Conservation (phyloP, 2,113 vertebrate species). For the Xerus inauris region DNA sequence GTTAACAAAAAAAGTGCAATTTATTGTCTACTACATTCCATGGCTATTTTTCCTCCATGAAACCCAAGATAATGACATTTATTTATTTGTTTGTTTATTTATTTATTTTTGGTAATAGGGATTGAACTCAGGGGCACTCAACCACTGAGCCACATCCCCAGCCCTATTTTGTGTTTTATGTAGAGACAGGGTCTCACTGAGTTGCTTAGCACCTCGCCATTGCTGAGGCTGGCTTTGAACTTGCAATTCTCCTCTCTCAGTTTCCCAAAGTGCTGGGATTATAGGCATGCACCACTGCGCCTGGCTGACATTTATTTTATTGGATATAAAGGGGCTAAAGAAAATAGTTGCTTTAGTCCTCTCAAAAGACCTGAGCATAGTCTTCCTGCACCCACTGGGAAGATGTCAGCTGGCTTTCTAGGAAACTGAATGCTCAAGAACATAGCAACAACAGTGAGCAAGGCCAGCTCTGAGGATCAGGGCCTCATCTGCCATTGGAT, state of each 20-base stretch:
- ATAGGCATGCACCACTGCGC: too few relatives aligned
- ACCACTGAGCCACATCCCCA: too few relatives aligned
- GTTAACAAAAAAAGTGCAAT: not conserved
- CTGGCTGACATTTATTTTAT: not conserved
- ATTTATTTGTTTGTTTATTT: too few relatives aligned
- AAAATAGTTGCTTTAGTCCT: not conserved
- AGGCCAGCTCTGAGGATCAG: not conserved
- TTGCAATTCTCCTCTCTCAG: too few relatives aligned
- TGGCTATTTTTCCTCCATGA: not conserved
- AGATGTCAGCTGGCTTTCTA: not conserved
- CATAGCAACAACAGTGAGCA: not conserved
- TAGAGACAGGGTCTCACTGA: too few relatives aligned
- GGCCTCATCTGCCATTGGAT: accelerated
- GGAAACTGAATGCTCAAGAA: not conserved
- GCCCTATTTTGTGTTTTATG: too few relatives aligned
- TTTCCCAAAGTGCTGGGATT: too few relatives aligned
- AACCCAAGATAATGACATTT: not conserved
- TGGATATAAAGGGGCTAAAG: not conserved
- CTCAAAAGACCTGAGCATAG: not conserved
- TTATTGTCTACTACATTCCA: not conserved
- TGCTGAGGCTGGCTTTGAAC: too few relatives aligned
- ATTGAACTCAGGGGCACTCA: too few relatives aligned
- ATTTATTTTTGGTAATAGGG: too few relatives aligned
- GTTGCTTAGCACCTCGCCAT: too few relatives aligned
- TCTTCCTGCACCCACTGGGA: not conserved